These are phyloP conservation scores for Callyntrura guangdongensis DNA, from an alignment of 2,888 invertebrate genomes.

Conservation along the genomic window DNA sequence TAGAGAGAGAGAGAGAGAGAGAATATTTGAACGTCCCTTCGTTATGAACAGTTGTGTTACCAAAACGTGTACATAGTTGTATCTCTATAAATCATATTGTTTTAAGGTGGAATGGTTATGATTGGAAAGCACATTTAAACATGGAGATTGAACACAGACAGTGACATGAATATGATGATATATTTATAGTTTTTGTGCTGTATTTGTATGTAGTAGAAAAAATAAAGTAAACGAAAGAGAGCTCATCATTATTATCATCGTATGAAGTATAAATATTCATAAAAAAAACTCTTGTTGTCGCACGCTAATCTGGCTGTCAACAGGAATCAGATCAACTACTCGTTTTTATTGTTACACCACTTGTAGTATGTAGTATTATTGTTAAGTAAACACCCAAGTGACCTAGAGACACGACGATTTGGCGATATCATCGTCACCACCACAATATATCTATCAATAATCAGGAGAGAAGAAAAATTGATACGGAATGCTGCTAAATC, in stretches of 20 bases:
- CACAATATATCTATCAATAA: constrained; percentile 47
- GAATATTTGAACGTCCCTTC: background rate
- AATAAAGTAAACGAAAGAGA: constrained; percentile 57
- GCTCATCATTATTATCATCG: constrained; percentile 65
- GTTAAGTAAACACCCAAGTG: constrained; percentile 80
- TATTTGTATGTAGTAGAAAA: constrained; percentile 52
- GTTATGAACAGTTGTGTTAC: background rate
- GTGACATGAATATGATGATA: constrained; percentile 68
- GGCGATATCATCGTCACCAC: constrained; percentile 64
- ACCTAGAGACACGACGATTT: constrained; percentile 81
- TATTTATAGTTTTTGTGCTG: constrained; percentile 43
- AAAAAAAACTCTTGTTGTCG: constrained; percentile 59
- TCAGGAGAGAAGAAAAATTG: constrained; percentile 42
- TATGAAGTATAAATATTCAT: constrained; percentile 42
- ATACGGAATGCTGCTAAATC: constrained; percentile 59
- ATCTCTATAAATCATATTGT: background rate
- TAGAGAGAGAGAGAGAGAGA: too few species aligned
- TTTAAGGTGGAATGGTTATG: background rate
- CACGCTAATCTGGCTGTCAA: constrained; percentile 71
- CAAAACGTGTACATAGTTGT: background rate
- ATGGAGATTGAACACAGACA: background rate
- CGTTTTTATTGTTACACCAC: constrained; percentile 67
- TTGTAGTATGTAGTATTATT: constrained; percentile 75
- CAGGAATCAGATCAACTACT: constrained; percentile 72
- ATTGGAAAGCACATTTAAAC: constrained; percentile 24